These are phyloP conservation scores for Anoplius nigerrimus DNA, from an alignment of 2,888 invertebrate genomes.

Conservation along the genomic window DNA sequence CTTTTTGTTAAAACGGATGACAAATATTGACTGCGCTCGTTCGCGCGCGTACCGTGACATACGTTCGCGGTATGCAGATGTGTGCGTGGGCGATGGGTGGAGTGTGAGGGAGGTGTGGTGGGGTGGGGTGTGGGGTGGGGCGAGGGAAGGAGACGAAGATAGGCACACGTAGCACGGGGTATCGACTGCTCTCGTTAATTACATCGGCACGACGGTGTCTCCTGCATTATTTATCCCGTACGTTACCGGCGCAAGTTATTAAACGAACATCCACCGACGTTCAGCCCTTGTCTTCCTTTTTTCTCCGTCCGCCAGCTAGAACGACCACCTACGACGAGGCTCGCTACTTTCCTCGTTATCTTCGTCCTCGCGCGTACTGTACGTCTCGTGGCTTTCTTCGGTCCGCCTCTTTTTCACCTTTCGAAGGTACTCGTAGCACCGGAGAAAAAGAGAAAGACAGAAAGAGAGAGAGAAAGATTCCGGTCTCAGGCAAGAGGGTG, in stretches of 20 bases:
- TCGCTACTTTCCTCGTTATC: not conserved
- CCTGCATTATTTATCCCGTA: conserved; percentile 56
- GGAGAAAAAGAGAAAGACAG: too few species aligned
- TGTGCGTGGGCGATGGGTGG: not conserved
- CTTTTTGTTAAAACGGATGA: conserved; percentile 61
- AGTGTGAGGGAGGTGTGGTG: too few species aligned
- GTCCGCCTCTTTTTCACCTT: too few species aligned
- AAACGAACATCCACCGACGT: conserved; percentile 24
- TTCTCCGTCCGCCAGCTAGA: too few species aligned
- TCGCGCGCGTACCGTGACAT: conserved; percentile 49
- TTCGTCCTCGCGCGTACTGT: not conserved
- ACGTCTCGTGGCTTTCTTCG: not conserved
- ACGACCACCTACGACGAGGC: too few species aligned
- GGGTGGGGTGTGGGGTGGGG: conserved; percentile 10
- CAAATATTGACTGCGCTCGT: conserved; percentile 59
- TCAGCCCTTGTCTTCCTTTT: too few species aligned
- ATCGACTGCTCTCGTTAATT: conserved; percentile 60
- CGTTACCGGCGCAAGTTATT: conserved; percentile 56
- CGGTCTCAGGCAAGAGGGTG: too few species aligned
- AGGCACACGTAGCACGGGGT: conserved; percentile 14
- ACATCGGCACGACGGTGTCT: conserved; percentile 60
- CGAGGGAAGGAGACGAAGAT: not conserved
- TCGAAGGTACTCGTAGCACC: too few species aligned
- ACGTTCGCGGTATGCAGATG: conserved; percentile 7
- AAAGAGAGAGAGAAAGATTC: too few species aligned